These are phyloP conservation scores for Bombus waltoni DNA, from an alignment of 1,140 invertebrate genomes.

Conservation along the genomic window DNA sequence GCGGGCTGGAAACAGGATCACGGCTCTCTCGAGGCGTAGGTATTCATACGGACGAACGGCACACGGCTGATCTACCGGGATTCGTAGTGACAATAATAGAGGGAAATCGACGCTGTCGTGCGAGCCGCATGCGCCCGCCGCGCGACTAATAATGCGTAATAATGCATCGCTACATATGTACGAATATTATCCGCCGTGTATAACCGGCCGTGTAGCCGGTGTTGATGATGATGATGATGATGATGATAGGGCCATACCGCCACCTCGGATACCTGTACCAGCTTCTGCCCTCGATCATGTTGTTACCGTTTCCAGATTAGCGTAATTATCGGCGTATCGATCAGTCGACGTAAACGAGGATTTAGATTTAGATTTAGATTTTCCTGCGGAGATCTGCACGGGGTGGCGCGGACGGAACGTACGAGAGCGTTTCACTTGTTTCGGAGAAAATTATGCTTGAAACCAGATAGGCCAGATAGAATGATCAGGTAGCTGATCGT, in stretches of 20 bases:
- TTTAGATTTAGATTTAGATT: constrained; percentile 7
- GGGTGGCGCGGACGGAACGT: too few relatives aligned
- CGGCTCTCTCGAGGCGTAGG: constrained; percentile 24
- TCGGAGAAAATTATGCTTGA: neutral
- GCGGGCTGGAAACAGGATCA: constrained; percentile 51
- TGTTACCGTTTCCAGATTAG: constrained; percentile 65
- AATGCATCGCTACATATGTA: constrained; percentile 68
- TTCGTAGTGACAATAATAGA: constrained; percentile 65
- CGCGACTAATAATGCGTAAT: constrained; percentile 69
- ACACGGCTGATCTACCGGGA: constrained; percentile 61
- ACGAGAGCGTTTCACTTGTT: constrained; percentile 12
- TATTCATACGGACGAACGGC: constrained; percentile 51
- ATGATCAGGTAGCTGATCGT: neutral
- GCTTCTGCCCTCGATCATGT: constrained; percentile 26
- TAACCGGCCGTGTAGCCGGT: constrained; percentile 40
- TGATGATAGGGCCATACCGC: constrained; percentile 10
- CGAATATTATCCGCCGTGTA: constrained; percentile 69
- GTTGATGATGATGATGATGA: constrained; percentile 51
- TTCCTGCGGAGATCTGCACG: neutral
- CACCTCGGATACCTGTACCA: constrained; percentile 26
- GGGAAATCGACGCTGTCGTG: constrained; percentile 67
- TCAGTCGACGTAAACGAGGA: constrained; percentile 35
- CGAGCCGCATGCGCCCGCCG: constrained; percentile 48
- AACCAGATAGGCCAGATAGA: too few relatives aligned
- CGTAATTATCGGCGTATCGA: constrained; percentile 66